phyloP scores from a whole-genome alignment of 2,113 vertebrate species.

The Phrynosoma blainvillii region DNA sequence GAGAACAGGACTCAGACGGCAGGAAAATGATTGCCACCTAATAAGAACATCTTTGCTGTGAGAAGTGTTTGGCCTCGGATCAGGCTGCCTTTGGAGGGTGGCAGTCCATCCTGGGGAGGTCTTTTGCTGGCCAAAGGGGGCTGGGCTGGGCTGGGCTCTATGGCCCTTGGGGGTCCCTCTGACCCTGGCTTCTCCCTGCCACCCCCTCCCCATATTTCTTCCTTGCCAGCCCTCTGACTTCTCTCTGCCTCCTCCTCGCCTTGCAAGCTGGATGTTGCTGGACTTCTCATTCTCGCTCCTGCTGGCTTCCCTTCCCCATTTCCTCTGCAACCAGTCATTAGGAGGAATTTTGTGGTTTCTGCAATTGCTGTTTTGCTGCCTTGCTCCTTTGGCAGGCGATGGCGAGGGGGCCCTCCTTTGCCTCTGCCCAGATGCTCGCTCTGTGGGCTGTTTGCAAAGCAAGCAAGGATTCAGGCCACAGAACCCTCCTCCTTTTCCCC shows the following conservation, averaged over 20 bases:
- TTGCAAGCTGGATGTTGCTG: not conserved
- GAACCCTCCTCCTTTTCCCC: not conserved
- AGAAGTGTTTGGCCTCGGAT: too few relatives aligned
- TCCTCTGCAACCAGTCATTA: slow-evolving; percentile 7
- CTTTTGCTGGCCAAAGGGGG: too few relatives aligned
- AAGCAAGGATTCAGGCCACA: slow-evolving; percentile 17
- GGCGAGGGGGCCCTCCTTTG: not conserved
- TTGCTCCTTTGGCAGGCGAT: not conserved
- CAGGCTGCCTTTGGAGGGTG: too few relatives aligned
- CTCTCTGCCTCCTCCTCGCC: too few relatives aligned
- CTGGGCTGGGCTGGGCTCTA: too few relatives aligned
- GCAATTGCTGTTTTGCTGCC: not conserved
- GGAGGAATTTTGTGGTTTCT: not conserved
- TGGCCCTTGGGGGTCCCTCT: too few relatives aligned
- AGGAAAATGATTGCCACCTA: too few relatives aligned
- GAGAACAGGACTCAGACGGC: too few relatives aligned
- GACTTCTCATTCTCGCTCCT: not conserved
- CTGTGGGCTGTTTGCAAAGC: slow-evolving; percentile 6
- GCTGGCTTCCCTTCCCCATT: not conserved
- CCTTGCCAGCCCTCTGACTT: too few relatives aligned
- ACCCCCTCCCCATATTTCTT: not conserved
- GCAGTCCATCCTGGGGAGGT: too few relatives aligned
- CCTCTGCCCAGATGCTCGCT: slow-evolving; percentile 20
- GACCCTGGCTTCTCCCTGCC: not conserved
- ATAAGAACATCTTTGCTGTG: too few relatives aligned